Base-by-base conservation (phyloP, 2,888 invertebrate genomes). In the Hartigia nigra region DNA sequence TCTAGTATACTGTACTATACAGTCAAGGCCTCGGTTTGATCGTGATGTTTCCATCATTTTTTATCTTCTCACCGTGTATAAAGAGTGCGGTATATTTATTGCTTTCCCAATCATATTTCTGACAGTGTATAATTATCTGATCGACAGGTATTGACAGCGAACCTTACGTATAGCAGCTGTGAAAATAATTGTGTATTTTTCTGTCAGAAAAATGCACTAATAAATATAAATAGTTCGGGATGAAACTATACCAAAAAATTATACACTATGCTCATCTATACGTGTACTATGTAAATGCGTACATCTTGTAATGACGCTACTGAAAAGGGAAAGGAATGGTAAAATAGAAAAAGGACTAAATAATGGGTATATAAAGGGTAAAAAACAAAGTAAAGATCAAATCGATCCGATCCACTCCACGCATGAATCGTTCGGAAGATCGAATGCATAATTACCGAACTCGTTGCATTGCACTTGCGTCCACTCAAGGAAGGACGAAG, bases 361-460 rank as follows among this genome's bases (percentile, higher is more conserved):
- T 55, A 55, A 55, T 55, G 23, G 55, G 55, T 55, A 23, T 9
- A 55, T 55, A 55, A 55, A 23, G 55, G 55, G 14, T 23, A 23
- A 55, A 55, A 14, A 72, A 34, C 5, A 12, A 34, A 31, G 72
- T 72, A 72, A 39, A 72, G 79, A 39, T 76, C 75, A 36, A 80
- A 78, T 69, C 80, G 83, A 84, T 84, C 83, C 81, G 72, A 72
- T 72, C 72, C 72, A 72, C 77, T 83, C 82, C 82, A 84, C 81
- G 83, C 84, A 82, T 84, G 84, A 83, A 82, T 84, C 84, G 83
- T 83, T 84, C 79, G 75, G 81, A 81, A 83, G 84, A 84, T 84
- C 84, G 83, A 76, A 84, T 81, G 84, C 83, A 83, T 84, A 84
- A 84, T 84, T 84, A 83, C 79, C 69, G 39, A 37, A 55, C 74